phyloP scores from a whole-genome alignment of 2,888 invertebrate species.

The Nysson spinosus region DNA sequence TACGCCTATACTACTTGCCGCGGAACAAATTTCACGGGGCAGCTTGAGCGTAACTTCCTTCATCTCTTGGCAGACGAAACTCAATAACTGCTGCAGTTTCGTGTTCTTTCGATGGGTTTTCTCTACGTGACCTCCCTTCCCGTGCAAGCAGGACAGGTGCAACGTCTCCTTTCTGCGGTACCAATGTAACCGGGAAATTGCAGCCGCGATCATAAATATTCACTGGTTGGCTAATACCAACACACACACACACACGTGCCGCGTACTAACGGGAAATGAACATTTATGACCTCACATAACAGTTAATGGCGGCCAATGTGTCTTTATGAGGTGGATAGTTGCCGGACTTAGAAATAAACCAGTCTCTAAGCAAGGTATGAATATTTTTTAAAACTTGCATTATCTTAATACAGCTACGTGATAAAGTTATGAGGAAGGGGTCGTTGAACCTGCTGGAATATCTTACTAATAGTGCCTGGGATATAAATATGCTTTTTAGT shows the following conservation, averaged over 20 bases:
- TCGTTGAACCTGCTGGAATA: constrained; percentile 1
- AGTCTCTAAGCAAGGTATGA: neutral
- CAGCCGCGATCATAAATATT: constrained; percentile 50
- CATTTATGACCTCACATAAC: constrained; percentile 54
- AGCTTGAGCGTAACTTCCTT: neutral
- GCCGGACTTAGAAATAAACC: constrained; percentile 27
- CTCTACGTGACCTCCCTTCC: constrained; percentile 41
- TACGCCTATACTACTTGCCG: constrained; percentile 4
- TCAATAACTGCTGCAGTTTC: constrained; percentile 12
- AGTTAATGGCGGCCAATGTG: constrained; percentile 51
- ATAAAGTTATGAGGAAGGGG: constrained; percentile 1
- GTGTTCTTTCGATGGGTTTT: constrained; percentile 10
- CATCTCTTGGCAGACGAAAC: constrained; percentile 2
- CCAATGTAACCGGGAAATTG: constrained; percentile 44
- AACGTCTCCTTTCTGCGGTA: constrained; percentile 23
- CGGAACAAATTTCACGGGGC: neutral
- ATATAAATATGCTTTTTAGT: too few relatives aligned
- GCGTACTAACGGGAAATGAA: constrained; percentile 48
- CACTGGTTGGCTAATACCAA: constrained; percentile 11
- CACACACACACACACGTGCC: constrained; percentile 23
- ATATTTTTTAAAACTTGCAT: neutral
- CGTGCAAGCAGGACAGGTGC: constrained; percentile 32
- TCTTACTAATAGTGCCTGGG: too few relatives aligned
- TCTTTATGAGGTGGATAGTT: constrained; percentile 37
- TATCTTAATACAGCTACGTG: too few relatives aligned